Conservation (phyloP, 1,140 invertebrate genomes). For the Steinernema khuongi region DNA sequence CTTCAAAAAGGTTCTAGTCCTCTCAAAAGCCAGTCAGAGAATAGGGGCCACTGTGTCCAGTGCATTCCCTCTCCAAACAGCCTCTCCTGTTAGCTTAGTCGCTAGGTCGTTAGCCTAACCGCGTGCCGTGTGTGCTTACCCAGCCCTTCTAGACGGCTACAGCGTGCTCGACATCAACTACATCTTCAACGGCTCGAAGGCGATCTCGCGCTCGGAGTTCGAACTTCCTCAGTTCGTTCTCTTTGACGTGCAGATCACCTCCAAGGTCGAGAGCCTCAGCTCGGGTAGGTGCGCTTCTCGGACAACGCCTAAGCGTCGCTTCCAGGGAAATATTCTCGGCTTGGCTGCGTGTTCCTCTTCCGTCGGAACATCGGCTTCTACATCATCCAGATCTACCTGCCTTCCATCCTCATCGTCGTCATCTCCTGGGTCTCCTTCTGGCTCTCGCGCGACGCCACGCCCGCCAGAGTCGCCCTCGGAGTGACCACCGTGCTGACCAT, state of each 20-base stretch:
- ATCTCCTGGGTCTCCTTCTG: slow-evolving; percentile 57
- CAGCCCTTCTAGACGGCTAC: slow-evolving; percentile 78
- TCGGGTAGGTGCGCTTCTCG: slow-evolving; percentile 24
- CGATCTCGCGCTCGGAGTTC: slow-evolving; percentile 57
- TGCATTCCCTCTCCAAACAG: too few relatives aligned
- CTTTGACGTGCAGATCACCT: slow-evolving; percentile 63
- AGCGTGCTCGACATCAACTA: slow-evolving; percentile 92
- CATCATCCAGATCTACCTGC: slow-evolving; percentile 47
- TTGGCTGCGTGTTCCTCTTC: slow-evolving; percentile 45
- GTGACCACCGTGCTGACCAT: slow-evolving; percentile 59
- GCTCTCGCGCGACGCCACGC: slow-evolving; percentile 48
- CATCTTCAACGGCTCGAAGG: slow-evolving; percentile 65
- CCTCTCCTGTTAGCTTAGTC: too few relatives aligned
- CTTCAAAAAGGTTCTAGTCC: background rate
- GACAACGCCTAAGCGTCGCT: background rate
- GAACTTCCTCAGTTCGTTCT: slow-evolving; percentile 75
- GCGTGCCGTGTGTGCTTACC: slow-evolving; percentile 18
- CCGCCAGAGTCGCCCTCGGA: slow-evolving; percentile 58
- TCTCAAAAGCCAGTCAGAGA: background rate
- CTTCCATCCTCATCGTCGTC: slow-evolving; percentile 48
- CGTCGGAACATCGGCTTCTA: slow-evolving; percentile 49
- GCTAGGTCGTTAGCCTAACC: background rate
- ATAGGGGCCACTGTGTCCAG: too few relatives aligned
- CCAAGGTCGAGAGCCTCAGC: slow-evolving; percentile 29
- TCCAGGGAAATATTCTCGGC: slow-evolving; percentile 48